Percentiles rank a stretch among this genome's conserved stretches.
Evolutionary conservation across 2,888 invertebrate species (phyloP).

Genomic region (Thalpophila matura): DNA sequence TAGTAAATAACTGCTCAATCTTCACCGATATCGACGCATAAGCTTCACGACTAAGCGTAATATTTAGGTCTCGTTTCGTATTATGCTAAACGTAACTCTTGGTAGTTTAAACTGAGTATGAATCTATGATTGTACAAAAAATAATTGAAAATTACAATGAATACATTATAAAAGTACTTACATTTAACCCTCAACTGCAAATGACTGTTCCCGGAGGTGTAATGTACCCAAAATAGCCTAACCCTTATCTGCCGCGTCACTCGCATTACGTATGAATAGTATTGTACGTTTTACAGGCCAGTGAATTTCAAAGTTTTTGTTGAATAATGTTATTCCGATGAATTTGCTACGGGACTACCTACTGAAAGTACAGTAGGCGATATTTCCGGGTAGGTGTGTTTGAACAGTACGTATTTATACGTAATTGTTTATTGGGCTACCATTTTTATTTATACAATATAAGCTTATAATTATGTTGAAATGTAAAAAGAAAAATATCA

Average conservation of each 20-base stretch:
- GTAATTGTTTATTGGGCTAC: too few species aligned
- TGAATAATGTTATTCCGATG: background rate
- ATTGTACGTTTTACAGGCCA: slow-evolving; percentile 12
- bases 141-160: background rate
- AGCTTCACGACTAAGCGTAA: too few species aligned
- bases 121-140: too few species aligned
- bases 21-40: too few species aligned
- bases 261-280: slow-evolving; percentile 35
- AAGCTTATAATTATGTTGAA: background rate
- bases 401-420: too few species aligned
- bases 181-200: slow-evolving; percentile 26
- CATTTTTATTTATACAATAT: too few species aligned
- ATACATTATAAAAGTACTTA: slow-evolving; percentile 34
- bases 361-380: background rate
- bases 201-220: slow-evolving; percentile 23
- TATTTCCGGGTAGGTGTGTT: background rate
- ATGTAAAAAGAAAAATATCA: too few species aligned
- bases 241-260: slow-evolving; percentile 48
- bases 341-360: background rate
- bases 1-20: too few species aligned
- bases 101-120: too few species aligned
- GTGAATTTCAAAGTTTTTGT: slow-evolving; percentile 24
- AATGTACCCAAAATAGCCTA: slow-evolving; percentile 30
- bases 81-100: too few species aligned
- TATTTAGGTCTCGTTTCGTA: too few species aligned